phyloP scores from a whole-genome alignment of 2,113 vertebrate species.

The Limanda limanda region DNA sequence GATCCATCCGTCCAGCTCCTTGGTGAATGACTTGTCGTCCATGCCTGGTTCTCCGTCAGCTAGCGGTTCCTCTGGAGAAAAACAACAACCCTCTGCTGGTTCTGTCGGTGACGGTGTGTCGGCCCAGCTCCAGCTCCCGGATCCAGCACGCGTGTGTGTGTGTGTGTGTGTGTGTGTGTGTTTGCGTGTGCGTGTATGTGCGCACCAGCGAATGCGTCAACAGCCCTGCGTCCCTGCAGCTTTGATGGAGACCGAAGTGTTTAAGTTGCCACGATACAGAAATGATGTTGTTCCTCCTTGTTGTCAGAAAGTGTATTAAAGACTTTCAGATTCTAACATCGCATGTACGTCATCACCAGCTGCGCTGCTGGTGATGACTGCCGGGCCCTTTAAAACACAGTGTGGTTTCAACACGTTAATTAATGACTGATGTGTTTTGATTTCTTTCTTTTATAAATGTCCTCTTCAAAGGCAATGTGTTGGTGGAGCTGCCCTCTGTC shows the following conservation, averaged over 20 bases:
- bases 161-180: background rate
- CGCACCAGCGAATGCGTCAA: constrained; percentile 39
- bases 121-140: constrained; percentile 28
- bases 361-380: too few relatives aligned
- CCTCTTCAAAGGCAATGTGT: too few relatives aligned
- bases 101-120: constrained; percentile 19
- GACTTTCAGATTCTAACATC: background rate
- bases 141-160: constrained; percentile 19
- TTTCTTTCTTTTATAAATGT: background rate
- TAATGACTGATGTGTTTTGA: background rate
- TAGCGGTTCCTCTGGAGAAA: constrained; percentile 23
- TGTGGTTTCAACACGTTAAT: background rate
- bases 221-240: constrained; percentile 10
- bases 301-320: background rate
- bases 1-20: constrained; percentile 97
- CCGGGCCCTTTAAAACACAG: background rate
- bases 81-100: constrained; percentile 13
- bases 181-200: background rate
- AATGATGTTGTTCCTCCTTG: background rate
- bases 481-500: too few relatives aligned
- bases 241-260: background rate
- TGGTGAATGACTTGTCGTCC: constrained; percentile 96
- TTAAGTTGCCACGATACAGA: constrained; percentile 14
- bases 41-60: constrained; percentile 74
- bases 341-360: constrained; percentile 7